Evolutionary conservation across 1,140 invertebrate genomes (phyloP).

Genomic region (Dinoponera quadriceps): DNA sequence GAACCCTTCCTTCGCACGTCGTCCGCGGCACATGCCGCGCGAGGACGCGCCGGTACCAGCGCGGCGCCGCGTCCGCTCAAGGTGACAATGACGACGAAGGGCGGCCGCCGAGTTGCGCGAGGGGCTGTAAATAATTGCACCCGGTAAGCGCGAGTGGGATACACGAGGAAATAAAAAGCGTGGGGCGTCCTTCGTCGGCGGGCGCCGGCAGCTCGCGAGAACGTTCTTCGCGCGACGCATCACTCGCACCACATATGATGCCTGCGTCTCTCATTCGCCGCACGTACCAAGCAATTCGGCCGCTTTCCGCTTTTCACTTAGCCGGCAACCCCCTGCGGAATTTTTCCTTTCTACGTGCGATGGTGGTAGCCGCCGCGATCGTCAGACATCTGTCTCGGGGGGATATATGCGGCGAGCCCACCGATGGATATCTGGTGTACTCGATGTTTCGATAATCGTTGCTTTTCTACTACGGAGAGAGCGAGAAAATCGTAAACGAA

Average conservation of each 20-base stretch:
- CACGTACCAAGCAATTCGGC: too few relatives aligned
- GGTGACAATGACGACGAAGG: background rate
- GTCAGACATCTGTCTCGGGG: too few relatives aligned
- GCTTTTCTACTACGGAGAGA: too few relatives aligned
- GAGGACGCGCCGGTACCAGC: background rate
- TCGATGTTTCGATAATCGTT: too few relatives aligned
- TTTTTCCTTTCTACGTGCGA: too few relatives aligned
- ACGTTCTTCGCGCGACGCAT: background rate
- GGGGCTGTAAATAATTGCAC: background rate
- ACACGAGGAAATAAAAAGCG: background rate
- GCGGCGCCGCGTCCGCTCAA: background rate
- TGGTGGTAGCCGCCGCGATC: too few relatives aligned
- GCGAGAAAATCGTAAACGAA: too few relatives aligned
- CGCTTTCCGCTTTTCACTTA: too few relatives aligned
- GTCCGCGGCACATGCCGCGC: background rate
- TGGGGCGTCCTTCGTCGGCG: background rate
- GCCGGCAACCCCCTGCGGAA: too few relatives aligned
- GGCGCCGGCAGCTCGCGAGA: background rate
- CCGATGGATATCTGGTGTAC: too few relatives aligned
- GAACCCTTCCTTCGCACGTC: conserved; percentile 74
- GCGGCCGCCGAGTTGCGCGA: background rate
- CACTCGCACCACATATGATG: background rate
- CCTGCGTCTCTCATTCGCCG: background rate
- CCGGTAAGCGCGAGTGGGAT: background rate
- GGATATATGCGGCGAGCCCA: too few relatives aligned